phyloP scores from a whole-genome alignment of 2,113 vertebrate species.

The Microcebus jonahi region DNA sequence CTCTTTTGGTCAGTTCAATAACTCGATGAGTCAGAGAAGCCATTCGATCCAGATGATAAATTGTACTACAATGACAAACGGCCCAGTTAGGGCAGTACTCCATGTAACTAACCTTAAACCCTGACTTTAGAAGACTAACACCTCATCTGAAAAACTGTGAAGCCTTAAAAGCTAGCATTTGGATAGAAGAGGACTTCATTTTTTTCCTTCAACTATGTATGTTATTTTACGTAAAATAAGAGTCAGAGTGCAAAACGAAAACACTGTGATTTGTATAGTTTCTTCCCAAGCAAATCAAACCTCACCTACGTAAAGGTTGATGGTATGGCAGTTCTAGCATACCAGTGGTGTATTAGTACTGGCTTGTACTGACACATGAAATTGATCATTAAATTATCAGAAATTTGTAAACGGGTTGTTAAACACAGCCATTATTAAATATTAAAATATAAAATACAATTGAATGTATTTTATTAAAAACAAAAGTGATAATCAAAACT shows the following conservation, averaged over 20 bases:
- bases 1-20: not conserved
- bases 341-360: not conserved
- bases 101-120: not conserved
- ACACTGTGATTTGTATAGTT: not conserved
- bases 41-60: not conserved
- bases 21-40: not conserved
- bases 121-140: not conserved
- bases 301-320: not conserved
- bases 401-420: not conserved
- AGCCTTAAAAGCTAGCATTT: not conserved
- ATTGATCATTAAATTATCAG: not conserved
- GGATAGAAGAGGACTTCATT: too few relatives aligned
- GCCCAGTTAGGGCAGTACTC: not conserved
- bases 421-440: not conserved
- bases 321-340: not conserved
- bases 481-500: not conserved
- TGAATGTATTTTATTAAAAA: not conserved
- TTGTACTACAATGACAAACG: not conserved
- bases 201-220: not conserved
- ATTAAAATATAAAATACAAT: not conserved
- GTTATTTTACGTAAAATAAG: not conserved
- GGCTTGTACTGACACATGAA: accelerated
- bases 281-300: not conserved
- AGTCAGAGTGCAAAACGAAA: not conserved
- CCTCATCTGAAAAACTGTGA: not conserved